Conservation (phyloP, 1,140 invertebrate genomes). For the Zaprionus capensis region DNA sequence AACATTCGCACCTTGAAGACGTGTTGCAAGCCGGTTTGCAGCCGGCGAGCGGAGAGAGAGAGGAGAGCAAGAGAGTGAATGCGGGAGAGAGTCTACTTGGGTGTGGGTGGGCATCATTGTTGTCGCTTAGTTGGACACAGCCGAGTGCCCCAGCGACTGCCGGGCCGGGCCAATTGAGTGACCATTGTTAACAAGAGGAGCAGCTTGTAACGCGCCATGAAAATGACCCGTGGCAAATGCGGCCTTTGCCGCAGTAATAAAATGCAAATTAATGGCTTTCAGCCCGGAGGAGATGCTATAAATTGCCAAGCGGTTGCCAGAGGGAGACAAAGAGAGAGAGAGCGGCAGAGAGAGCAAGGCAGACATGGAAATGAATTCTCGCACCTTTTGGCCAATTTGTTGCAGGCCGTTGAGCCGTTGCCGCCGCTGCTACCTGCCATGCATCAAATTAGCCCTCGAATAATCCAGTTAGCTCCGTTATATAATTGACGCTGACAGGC, state of each 20-base stretch:
- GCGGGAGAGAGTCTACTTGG: conserved; percentile 4
- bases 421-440: conserved; percentile 41
- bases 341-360: neutral
- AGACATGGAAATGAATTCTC: conserved; percentile 59
- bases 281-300: conserved; percentile 39
- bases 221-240: conserved; percentile 82
- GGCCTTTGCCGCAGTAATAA: conserved; percentile 62
- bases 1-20: conserved; percentile 45
- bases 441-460: conserved; percentile 73
- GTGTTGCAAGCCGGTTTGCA: conserved; percentile 63
- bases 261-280: conserved; percentile 76
- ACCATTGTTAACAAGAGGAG: conserved; percentile 70
- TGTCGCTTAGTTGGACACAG: conserved; percentile 77
- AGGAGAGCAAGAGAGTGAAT: conserved; percentile 22
- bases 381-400: conserved; percentile 74
- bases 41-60: conserved; percentile 10
- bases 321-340: conserved; percentile 10
- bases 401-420: conserved; percentile 45
- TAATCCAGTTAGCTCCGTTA: conserved; percentile 78
- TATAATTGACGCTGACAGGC: conserved; percentile 72
- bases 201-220: conserved; percentile 67
- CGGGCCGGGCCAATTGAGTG: conserved; percentile 66
- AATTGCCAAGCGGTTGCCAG: conserved; percentile 31
- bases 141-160: conserved; percentile 56
- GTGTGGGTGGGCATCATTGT: conserved; percentile 62